Percentiles rank a stretch among this genome's conserved stretches.
These are phyloP conservation scores for Quadroppia sp. DNA, from an alignment of 2,888 invertebrate species.

Conservation along the genomic window DNA sequence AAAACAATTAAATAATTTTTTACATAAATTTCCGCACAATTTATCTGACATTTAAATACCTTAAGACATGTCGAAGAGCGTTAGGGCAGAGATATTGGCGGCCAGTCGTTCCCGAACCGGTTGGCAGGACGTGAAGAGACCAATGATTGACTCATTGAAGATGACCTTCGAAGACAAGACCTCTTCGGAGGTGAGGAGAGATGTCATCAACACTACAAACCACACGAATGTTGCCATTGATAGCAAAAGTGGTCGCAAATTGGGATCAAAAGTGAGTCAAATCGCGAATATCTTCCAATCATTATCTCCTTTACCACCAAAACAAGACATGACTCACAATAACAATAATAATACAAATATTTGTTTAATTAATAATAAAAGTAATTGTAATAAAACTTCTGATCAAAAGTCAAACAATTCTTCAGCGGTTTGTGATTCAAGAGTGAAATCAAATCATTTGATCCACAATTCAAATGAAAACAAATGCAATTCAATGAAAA, in stretches of 20 bases:
- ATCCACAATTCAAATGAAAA: conserved; percentile 14
- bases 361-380: not conserved
- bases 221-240: conserved; percentile 16
- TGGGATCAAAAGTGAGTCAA: conserved; percentile 49
- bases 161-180: conserved; percentile 40
- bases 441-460: conserved; percentile 16
- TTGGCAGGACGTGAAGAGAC: conserved; percentile 47
- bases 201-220: not conserved
- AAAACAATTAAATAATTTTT: not conserved
- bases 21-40: not conserved
- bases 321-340: not conserved
- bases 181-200: not conserved
- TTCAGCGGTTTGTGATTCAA: conserved; percentile 21
- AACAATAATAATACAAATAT: conserved; percentile 31
- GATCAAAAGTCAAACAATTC: conserved; percentile 37
- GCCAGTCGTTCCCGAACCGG: conserved; percentile 50
- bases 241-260: conserved; percentile 41
- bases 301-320: conserved; percentile 44
- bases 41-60: not conserved
- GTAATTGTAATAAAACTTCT: not conserved
- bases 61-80: conserved; percentile 49
- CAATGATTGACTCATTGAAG: conserved; percentile 38
- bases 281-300: conserved; percentile 49
- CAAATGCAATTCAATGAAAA: not conserved
- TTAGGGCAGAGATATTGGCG: conserved; percentile 50